A percentile compares a stretch with the other conserved stretches of the same genome.
Evolutionary conservation across 2,113 vertebrate species (phyloP).

Genomic region (Lampris incognitus): DNA sequence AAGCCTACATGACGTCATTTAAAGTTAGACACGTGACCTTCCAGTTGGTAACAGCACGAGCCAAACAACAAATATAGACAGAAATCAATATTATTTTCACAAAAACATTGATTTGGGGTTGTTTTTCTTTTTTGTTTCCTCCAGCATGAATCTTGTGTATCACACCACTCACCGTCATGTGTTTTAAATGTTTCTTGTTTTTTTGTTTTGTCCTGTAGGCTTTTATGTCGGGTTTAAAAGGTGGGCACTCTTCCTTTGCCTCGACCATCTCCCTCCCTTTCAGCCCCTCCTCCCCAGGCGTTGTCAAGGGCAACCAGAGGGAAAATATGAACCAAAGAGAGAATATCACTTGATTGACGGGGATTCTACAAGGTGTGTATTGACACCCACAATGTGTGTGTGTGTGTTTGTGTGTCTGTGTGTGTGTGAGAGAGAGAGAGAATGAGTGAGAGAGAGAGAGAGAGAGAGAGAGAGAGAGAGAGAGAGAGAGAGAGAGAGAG

Average conservation of each 20-base stretch:
- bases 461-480: neutral
- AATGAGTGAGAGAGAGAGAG: neutral
- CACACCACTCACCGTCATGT: too few relatives aligned
- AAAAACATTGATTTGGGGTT: too few relatives aligned
- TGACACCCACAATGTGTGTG: conserved; percentile 50
- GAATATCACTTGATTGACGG: conserved; percentile 48
- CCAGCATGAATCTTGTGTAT: too few relatives aligned
- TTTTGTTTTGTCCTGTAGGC: too few relatives aligned
- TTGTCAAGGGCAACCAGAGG: conserved; percentile 70
- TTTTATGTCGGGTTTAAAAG: neutral
- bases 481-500: conserved; percentile 11
- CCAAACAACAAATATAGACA: too few relatives aligned
- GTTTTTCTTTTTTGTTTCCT: too few relatives aligned
- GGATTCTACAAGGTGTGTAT: conserved; percentile 54
- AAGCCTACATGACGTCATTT: too few relatives aligned
- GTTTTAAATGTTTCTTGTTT: too few relatives aligned
- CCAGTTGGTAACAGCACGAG: too few relatives aligned
- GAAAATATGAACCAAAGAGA: conserved; percentile 47
- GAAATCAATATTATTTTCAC: too few relatives aligned
- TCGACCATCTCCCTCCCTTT: conserved; percentile 27
- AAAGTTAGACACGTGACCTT: too few relatives aligned
- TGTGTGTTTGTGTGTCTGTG: neutral
- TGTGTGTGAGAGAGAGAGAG: neutral
- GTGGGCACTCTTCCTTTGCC: neutral
- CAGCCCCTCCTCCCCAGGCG: conserved; percentile 23